Base-by-base conservation (phyloP, 2,888 invertebrate genomes). In the Apotomis betuletana region DNA sequence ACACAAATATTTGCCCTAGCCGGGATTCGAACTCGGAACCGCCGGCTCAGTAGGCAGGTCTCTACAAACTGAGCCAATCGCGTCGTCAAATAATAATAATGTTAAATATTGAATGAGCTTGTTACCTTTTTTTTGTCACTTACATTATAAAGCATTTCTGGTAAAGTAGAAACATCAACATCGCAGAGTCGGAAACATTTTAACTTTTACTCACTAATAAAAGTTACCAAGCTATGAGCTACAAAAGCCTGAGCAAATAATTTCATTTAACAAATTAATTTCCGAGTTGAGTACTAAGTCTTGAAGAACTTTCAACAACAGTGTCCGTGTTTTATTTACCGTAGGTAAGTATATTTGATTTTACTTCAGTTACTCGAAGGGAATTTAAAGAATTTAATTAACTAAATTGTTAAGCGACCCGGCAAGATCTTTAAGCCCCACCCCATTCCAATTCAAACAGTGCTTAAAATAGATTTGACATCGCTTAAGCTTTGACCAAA, bases 381-480 rank as follows among this genome's bases (percentile, higher is more conserved):
- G 74, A 78, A 78, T 81, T 83, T 74, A 77, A 80, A 79, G 79
- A 81, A 80, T 80, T 80, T 81, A 78, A 81, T 82, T 80, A 80
- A 76, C 76, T 76, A 75, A 77, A 81, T 80, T 78, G 78, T 74
- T 67, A 60, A 74, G 76, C 69, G 75, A 74, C 70, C 64, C 63
- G 70, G 76, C 63, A 74, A 49, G 41, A 54, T 61, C 69, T 74
- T 73, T 69, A 61, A 62, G 60, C 41, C 54, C 59, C 36, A 41
- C 15, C 27, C 27, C 49, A 44, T 54, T 67, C 27, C n/a, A 61
- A 67, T 27, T 51, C 61, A 65, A 52, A 63, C 64, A 49, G 55
- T 12, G 61, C 67, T 67, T 61, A 51, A 62, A 71, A 67, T 67
- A 70, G 51, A 64, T 27, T 5, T 62, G 46, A 44, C 27, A 44